phyloP scores from a whole-genome alignment of 2,888 invertebrate species.

The Oligia fasciuncula region DNA sequence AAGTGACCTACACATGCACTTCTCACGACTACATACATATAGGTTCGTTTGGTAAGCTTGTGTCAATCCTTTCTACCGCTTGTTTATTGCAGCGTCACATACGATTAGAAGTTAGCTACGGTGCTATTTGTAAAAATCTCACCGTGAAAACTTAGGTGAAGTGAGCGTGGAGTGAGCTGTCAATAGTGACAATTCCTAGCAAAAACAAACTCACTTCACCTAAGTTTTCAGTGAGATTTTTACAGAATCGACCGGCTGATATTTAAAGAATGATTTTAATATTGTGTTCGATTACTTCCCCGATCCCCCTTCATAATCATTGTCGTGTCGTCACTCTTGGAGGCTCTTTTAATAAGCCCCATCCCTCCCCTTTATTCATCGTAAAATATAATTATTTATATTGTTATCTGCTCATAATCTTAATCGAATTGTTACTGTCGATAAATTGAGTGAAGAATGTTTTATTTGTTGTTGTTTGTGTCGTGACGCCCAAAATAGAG shows the following conservation, averaged over 20 bases:
- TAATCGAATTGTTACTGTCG: constrained; percentile 32
- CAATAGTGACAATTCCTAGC: too few species aligned
- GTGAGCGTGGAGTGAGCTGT: too few species aligned
- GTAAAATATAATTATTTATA: constrained; percentile 30
- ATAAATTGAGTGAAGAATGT: constrained; percentile 38
- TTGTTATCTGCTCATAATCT: constrained; percentile 21
- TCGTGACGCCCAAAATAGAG: neutral
- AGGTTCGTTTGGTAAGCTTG: neutral
- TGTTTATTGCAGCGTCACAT: neutral
- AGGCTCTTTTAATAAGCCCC: neutral
- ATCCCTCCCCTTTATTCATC: neutral
- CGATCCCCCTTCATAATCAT: neutral
- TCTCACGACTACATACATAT: neutral
- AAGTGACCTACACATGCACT: neutral
- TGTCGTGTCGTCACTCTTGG: constrained; percentile 6
- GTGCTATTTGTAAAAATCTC: too few species aligned
- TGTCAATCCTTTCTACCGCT: neutral
- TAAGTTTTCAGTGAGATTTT: too few species aligned
- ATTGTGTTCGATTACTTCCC: constrained; percentile 12
- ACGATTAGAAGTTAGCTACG: too few species aligned
- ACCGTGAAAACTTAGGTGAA: too few species aligned
- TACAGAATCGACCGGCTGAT: too few species aligned
- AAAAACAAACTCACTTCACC: too few species aligned
- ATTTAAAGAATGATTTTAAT: constrained; percentile 3
- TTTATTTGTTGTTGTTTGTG: constrained; percentile 49